These are phyloP conservation scores for Motacilla alba DNA, from an alignment of 2,113 vertebrate species.

Conservation along the genomic window DNA sequence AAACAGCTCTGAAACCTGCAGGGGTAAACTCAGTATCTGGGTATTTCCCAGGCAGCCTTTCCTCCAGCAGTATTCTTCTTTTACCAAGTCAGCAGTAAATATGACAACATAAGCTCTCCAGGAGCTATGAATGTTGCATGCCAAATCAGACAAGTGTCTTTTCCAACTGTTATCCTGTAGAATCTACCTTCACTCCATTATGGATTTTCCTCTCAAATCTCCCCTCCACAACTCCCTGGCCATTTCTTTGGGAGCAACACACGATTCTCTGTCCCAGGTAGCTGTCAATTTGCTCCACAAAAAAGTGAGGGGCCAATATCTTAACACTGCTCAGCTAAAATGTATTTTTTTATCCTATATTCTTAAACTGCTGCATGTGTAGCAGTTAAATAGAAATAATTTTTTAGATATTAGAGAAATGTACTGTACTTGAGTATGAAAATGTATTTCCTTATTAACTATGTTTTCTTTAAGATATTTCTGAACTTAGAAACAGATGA, in stretches of 20 bases:
- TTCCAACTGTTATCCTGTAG: background rate
- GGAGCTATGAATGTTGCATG: background rate
- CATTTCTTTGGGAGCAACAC: background rate
- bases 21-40: background rate
- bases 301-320: background rate
- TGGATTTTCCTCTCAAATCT: background rate
- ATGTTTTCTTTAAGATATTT: background rate
- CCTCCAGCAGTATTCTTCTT: background rate
- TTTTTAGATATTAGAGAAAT: background rate
- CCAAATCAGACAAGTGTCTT: background rate
- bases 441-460: background rate
- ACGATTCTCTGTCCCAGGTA: background rate
- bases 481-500: background rate
- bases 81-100: background rate
- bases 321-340: background rate
- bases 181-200: background rate
- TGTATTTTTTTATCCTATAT: background rate
- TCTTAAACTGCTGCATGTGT: background rate
- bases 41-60: background rate
- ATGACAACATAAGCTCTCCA: background rate
- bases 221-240: background rate
- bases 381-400: background rate
- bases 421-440: background rate
- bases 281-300: background rate
- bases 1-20: background rate